Evolutionary conservation across 2,113 vertebrate genomes (phyloP), one percentile per base, ranked within the genome.

Genomic region (Cryptotis parvus): DNA sequence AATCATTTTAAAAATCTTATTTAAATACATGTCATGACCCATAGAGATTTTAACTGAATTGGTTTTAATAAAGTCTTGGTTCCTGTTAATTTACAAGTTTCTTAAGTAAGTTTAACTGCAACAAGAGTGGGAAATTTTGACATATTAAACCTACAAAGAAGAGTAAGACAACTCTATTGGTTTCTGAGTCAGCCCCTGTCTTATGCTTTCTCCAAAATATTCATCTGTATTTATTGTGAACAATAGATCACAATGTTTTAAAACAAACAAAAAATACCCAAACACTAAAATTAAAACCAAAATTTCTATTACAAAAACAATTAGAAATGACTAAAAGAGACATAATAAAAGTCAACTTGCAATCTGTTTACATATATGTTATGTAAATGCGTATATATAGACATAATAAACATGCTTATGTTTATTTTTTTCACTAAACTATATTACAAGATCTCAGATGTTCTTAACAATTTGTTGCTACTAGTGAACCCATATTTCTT

Each of bases 31-130:
- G 33, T 29, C 15, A 26, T 94, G 90, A 90, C n/a, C 8, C 22
- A 20, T 72, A 88, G 70, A 90, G 12, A 86, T 85, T 66, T 78
- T 91, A 9, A 79, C 72, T 93, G 63, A 81, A 31, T 66, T 85
- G 41, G 11, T 83, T 58, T 70, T 2, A 1, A 31, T 78, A 35
- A 84, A 18, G 10, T 35, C 52, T 14, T 91, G 26, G 81, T 16
- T 52, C 61, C 29, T n/a, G 2, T 87, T 76, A 88, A 18, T 93
- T 89, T 91, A 12, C 90, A 79, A 33, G 5, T 68, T 81, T 12
- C 33, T 26, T 15, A 78, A 24, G 14, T 15, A 78, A 24, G 14
- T 85, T 24, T 55, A 70, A 81, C 3, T n/a, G 4, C 9, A 81
- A 15, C 7, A 4, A 85, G 84, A 84, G 11, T 27, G 81, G 65